Percentiles rank a stretch among this genome's conserved stretches.
phyloP scores from a whole-genome alignment of 1,140 invertebrate species.

The Philaenus spumarius region DNA sequence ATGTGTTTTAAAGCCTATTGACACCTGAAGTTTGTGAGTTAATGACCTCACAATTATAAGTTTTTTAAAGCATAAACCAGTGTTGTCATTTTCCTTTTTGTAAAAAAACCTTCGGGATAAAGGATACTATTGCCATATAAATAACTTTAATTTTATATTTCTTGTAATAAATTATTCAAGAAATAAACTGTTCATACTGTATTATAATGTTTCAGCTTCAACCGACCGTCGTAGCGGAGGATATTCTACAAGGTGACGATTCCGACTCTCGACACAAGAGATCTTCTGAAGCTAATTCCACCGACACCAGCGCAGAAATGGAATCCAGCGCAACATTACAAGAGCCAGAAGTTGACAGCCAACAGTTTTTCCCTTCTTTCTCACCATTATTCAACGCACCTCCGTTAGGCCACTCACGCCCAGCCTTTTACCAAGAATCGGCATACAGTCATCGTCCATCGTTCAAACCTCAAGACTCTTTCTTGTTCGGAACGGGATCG shows the following conservation, averaged over 20 bases:
- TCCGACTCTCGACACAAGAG: neutral
- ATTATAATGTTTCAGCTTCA: neutral
- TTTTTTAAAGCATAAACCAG: too few species aligned
- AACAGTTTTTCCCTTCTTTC: slow-evolving; percentile 47
- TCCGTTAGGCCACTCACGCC: slow-evolving; percentile 24
- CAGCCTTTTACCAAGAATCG: slow-evolving; percentile 21
- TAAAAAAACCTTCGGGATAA: too few species aligned
- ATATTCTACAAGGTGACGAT: neutral
- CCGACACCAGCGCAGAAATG: neutral
- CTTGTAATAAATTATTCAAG: too few species aligned
- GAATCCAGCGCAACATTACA: slow-evolving; percentile 1
- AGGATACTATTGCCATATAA: too few species aligned
- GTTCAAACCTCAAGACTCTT: slow-evolving; percentile 6
- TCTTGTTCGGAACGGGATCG: slow-evolving; percentile 34
- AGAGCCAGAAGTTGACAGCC: slow-evolving; percentile 23
- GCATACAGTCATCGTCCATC: slow-evolving; percentile 7
- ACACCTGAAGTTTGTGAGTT: too few species aligned
- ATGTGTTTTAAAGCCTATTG: too few species aligned
- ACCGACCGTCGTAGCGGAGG: neutral
- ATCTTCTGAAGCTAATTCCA: neutral
- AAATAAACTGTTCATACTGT: too few species aligned
- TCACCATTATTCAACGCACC: slow-evolving; percentile 38
- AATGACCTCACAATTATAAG: too few species aligned
- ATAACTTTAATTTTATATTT: too few species aligned
- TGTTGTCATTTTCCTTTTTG: too few species aligned